These are phyloP conservation scores for Poecile montanus DNA, from an alignment of 2,797 vertebrate species.

Conservation along the genomic window DNA sequence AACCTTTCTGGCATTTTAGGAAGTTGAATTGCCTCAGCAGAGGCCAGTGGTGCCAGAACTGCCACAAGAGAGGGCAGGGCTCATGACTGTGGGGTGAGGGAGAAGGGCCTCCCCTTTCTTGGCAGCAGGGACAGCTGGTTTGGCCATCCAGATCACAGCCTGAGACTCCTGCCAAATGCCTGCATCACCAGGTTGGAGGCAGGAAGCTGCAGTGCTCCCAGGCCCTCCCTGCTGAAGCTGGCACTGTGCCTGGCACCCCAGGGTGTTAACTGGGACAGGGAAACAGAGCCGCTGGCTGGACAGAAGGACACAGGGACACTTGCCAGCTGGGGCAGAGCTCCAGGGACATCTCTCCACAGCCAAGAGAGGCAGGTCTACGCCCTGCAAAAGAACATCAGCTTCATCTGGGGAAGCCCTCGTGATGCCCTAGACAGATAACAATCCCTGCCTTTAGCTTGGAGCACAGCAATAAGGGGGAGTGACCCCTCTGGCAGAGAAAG, in stretches of 20 bases:
- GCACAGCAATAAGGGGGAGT: not conserved
- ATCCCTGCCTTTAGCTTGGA: not conserved
- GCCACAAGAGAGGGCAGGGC: not conserved
- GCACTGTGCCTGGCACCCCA: not conserved
- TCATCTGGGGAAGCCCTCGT: not conserved
- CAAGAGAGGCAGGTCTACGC: not conserved
- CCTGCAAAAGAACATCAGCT: not conserved
- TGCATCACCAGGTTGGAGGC: not conserved
- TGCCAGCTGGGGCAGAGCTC: not conserved
- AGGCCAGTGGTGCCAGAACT: not conserved
- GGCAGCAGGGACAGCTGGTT: not conserved
- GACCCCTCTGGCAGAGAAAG: not conserved
- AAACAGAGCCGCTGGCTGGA: not conserved
- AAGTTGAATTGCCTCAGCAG: not conserved
- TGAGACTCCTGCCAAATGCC: not conserved
- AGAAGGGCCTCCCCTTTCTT: not conserved
- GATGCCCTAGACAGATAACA: not conserved
- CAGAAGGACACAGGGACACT: not conserved
- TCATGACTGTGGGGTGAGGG: fast-evolving
- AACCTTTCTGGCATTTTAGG: not conserved
- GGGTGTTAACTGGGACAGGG: not conserved
- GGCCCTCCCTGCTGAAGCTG: not conserved
- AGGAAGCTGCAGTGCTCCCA: not conserved
- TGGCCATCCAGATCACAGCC: not conserved
- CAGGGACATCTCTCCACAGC: fast-evolving